Evolutionary conservation across 2,797 vertebrate species (phyloP).

Genomic region (Zenarchopterus dispar): DNA sequence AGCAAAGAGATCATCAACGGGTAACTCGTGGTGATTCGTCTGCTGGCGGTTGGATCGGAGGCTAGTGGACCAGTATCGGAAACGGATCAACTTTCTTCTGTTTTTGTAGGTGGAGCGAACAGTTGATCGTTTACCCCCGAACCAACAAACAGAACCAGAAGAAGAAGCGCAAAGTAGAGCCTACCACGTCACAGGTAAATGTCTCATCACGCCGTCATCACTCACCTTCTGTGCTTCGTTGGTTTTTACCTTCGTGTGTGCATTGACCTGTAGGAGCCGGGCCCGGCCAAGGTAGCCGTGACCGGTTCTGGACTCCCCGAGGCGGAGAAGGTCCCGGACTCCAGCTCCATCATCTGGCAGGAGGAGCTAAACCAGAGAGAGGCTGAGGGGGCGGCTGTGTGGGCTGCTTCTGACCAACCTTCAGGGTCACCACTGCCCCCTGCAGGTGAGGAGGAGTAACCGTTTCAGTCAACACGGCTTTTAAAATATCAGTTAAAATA

Average conservation of each 20-base stretch:
- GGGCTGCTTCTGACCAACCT: constrained; percentile 75
- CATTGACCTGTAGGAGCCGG: constrained; percentile 75
- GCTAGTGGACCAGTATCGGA: neutral
- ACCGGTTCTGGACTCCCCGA: constrained; percentile 85
- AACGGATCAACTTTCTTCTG: neutral
- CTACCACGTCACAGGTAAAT: constrained; percentile 82
- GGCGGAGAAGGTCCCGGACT: constrained; percentile 83
- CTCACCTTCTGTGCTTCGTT: too few relatives aligned
- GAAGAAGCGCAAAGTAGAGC: constrained; percentile 88
- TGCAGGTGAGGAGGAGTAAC: constrained; percentile 65
- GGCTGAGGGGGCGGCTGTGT: constrained; percentile 75
- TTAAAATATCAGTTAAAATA: too few relatives aligned
- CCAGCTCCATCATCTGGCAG: constrained; percentile 87
- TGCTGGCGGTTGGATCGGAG: neutral
- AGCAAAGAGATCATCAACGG: constrained; percentile 88
- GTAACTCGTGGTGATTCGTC: constrained; percentile 49
- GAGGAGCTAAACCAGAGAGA: constrained; percentile 86
- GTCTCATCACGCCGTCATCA: neutral
- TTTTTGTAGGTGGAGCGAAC: constrained; percentile 82
- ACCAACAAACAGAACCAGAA: constrained; percentile 90
- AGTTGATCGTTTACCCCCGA: constrained; percentile 83
- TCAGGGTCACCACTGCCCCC: constrained; percentile 67
- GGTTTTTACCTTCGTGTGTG: neutral
- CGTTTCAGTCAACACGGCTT: too few relatives aligned
- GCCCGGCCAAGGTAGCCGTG: constrained; percentile 86